These are phyloP conservation scores for Tenebrio molitor DNA, from an alignment of 1,140 invertebrate genomes.

Conservation along the genomic window DNA sequence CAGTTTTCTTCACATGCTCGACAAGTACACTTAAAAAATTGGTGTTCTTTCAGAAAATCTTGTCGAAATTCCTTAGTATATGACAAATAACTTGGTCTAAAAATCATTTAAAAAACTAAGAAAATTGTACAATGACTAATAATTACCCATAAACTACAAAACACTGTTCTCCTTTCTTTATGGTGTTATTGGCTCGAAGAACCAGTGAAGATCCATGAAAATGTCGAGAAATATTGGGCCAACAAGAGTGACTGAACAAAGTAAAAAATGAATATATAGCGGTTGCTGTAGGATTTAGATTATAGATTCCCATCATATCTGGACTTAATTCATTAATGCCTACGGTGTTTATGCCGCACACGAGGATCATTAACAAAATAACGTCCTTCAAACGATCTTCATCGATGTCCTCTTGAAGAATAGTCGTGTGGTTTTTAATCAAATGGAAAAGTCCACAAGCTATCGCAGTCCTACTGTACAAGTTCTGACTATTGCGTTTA, in stretches of 20 bases:
- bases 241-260: slow-evolving; percentile 87
- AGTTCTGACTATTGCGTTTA: slow-evolving; percentile 80
- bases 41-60: neutral
- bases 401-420: slow-evolving; percentile 69
- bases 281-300: slow-evolving; percentile 66
- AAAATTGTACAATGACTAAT: neutral
- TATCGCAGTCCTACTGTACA: slow-evolving; percentile 70
- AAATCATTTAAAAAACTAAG: neutral
- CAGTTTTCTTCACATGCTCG: neutral
- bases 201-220: neutral
- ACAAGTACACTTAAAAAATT: neutral
- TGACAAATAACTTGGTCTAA: neutral
- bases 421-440: slow-evolving; percentile 71
- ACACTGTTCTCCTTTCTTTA: neutral
- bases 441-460: slow-evolving; percentile 78
- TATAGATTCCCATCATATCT: slow-evolving; percentile 6
- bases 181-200: neutral
- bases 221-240: neutral
- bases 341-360: slow-evolving; percentile 56
- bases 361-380: slow-evolving; percentile 67
- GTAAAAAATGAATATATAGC: slow-evolving; percentile 82
- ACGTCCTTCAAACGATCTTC: slow-evolving; percentile 76
- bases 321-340: slow-evolving; percentile 55
- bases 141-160: neutral
- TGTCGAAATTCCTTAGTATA: neutral